Percentiles rank a stretch among this genome's conserved stretches.
phyloP scores from a whole-genome alignment of 2,113 vertebrate genomes.

The Odocoileus virginianus region DNA sequence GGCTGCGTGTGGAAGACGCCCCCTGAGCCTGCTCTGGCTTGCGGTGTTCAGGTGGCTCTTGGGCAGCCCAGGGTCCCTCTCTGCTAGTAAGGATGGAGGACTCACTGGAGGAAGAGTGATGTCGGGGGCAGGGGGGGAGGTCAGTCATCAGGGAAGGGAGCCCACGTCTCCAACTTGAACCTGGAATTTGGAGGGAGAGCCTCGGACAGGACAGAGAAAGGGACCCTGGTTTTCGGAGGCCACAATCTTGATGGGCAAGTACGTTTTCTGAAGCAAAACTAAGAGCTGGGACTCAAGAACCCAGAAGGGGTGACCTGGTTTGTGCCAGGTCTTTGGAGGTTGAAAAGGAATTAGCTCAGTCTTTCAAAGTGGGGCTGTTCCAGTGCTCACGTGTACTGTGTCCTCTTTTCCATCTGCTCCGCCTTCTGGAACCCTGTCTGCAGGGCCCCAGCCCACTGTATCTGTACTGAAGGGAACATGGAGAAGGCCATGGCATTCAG shows the following conservation, averaged over 20 bases:
- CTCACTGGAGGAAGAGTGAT: neutral
- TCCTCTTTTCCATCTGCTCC: neutral
- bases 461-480: neutral
- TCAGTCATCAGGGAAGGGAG: neutral
- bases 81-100: too few relatives aligned
- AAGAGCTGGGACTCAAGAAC: neutral
- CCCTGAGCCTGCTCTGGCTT: neutral
- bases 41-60: rapidly evolving
- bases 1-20: neutral
- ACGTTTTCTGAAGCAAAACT: neutral
- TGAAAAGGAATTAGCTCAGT: neutral
- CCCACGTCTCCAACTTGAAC: neutral
- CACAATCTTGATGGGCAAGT: neutral
- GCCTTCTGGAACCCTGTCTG: neutral
- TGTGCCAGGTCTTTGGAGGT: neutral
- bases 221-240: neutral
- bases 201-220: neutral
- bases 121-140: rapidly evolving
- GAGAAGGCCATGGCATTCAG: neutral
- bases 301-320: too few relatives aligned
- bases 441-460: neutral
- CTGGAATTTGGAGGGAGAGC: neutral
- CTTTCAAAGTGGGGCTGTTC: neutral
- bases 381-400: neutral
- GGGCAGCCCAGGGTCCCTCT: neutral